Percentiles rank a stretch among this genome's conserved stretches.
Conservation (phyloP, 2,888 invertebrate species). For the Drosophila lutescens region DNA sequence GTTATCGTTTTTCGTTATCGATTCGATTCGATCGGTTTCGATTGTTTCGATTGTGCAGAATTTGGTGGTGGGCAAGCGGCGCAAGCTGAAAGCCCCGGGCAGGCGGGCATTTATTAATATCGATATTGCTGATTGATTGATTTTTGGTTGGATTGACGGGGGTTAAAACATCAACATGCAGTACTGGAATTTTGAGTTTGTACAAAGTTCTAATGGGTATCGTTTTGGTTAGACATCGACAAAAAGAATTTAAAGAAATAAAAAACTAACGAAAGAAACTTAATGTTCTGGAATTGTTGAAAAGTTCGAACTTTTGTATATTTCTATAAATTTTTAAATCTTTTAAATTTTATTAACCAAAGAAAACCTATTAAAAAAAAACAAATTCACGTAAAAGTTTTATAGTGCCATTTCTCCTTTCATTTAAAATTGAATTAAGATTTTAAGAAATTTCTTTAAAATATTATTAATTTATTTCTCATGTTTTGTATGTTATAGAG, state of each 20-base stretch:
- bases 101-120: slow-evolving; percentile 37
- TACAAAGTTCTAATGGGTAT: slow-evolving; percentile 59
- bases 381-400: too few relatives aligned
- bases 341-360: too few relatives aligned
- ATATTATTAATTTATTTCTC: too few relatives aligned
- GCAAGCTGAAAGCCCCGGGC: slow-evolving; percentile 69
- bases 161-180: slow-evolving; percentile 80
- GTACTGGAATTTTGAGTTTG: slow-evolving; percentile 47
- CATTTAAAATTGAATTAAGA: too few relatives aligned
- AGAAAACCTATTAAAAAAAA: too few relatives aligned
- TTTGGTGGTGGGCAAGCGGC: slow-evolving; percentile 74
- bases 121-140: slow-evolving; percentile 39
- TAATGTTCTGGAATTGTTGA: too few relatives aligned
- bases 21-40: slow-evolving; percentile 60
- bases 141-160: slow-evolving; percentile 40
- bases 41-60: slow-evolving; percentile 45
- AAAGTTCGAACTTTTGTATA: too few relatives aligned
- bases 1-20: slow-evolving; percentile 31
- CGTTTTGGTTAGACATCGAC: slow-evolving; percentile 38
- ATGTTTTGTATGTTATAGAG: neutral
- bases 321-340: too few relatives aligned
- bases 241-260: slow-evolving; percentile 31
- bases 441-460: too few relatives aligned
- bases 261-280: neutral
- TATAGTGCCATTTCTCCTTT: too few relatives aligned